Evolutionary conservation across 2,888 invertebrate species (phyloP), one percentile per base, ranked within the genome.

Genomic region (Lochmaea capreae): DNA sequence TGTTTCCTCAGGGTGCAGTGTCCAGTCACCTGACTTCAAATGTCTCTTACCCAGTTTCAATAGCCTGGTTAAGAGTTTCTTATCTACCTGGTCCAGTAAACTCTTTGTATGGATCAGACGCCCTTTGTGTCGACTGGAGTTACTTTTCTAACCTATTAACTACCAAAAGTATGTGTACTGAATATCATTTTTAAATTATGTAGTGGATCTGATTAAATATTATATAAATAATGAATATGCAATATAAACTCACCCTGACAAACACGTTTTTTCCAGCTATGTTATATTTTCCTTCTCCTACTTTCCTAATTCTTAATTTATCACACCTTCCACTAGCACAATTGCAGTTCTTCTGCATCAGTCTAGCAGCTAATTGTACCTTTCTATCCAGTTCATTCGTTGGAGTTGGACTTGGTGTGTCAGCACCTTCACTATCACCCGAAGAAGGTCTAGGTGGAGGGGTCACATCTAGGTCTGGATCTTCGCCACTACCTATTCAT

Each of bases 251-350:
- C 87, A 96, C 96, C 89, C 96, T 90, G 77, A 96, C 94, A 86
- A 96, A 96, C 70, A 96, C 95, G 83, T 94, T 95, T 81, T 94
- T 91, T 22, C 95, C 95, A 62, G 94, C 95, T 82, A 97, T 95
- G 85, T 93, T 92, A 88, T 96, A 96, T 76, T 93, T 93, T 16
- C 96, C 96, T 87, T 96, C 96, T 72, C 95, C 93, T 67, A 96
- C 92, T 87, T 95, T 94, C 84, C 92, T 92, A 79, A 94, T 93
- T 86, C 92, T 92, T 81, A 94, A 87, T 84, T 92, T 93, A 77
- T 92, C 91, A 86, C 94, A 93, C 83, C 91, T 92, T 68, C 91
- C 92, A 67, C 90, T 90, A 79, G 90, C 89, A 86, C 94, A 94
- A 84, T 91, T 92, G 87, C 94, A 94, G 83, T 93, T 92, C 83